Evolutionary conservation across 2,797 vertebrate species (phyloP), one percentile per base, ranked within the genome.

Genomic region (Molossus alvarezi): DNA sequence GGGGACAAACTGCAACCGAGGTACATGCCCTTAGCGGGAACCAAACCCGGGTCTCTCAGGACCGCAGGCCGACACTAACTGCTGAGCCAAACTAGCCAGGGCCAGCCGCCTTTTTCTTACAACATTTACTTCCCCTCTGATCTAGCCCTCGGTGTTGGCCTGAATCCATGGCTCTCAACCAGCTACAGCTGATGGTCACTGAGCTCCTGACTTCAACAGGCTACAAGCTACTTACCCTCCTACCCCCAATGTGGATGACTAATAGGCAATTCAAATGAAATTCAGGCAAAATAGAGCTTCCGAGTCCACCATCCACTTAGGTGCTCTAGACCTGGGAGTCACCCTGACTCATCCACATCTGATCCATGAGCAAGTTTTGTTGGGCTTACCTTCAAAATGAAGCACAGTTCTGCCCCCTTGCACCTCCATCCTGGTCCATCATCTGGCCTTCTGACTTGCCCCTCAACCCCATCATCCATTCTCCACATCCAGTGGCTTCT

Each of bases 311-410:
- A 37, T 25, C 41, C 67, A 58, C 18, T 6, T 18, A 9, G 29
- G 25, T 25, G 64, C 65, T 72, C n/a, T 33, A 53, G 51, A 65
- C 80, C 71, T 7, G 9, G 45, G 65, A 33, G 73, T 73, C 29
- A 3, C 25, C 27, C 18, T 11, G 2, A 53, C 14, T 62, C 55
- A 29, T 75, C 41, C 11, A 37, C 51, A n/a, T 51, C 27, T 15
- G 45, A 84, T 45, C 60, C 51, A n/a, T 10, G 18, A 69, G 60
- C 33, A 83, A 75, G 14, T 65, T 72, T 58, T 69, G 21, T 29
- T 48, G 65, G 64, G n/a, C 93, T 87, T 85, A 62, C 73, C 85
- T 93, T 82, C 65, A 60, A 69, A 75, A 60, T 10, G 65, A 69
- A 53, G 67, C 11, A 51, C n/a, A 6, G 15, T 83, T 84, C 12